Conservation (phyloP, 37 sponge, comb jelly and placozoan species). For the Haliclona indistincta region DNA sequence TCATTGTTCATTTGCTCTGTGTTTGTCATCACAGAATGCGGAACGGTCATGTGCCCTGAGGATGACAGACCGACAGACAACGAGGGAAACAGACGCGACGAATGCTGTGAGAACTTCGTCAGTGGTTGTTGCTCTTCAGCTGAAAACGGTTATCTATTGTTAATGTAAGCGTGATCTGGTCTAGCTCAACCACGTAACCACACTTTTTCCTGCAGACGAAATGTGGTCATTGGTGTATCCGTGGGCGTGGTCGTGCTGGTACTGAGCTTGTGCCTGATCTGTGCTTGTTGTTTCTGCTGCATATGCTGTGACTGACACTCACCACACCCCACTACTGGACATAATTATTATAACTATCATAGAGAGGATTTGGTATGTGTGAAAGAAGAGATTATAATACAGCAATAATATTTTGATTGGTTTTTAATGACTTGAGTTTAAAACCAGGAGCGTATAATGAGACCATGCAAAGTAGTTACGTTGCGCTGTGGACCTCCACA, state of each 20-base stretch:
- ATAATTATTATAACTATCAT: too few species aligned
- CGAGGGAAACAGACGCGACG: neutral
- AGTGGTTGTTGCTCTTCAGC: slow-evolving; percentile 27
- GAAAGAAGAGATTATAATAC: too few species aligned
- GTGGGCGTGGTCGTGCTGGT: slow-evolving; percentile 7
- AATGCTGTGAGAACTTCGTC: slow-evolving; percentile 37
- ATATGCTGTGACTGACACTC: slow-evolving; percentile 10
- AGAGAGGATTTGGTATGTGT: too few species aligned
- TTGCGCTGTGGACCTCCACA: too few species aligned
- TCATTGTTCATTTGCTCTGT: neutral
- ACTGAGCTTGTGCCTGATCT: neutral
- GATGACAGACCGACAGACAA: neutral
- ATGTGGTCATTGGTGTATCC: slow-evolving; percentile 14
- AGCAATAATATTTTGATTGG: too few species aligned
- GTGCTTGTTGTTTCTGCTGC: slow-evolving; percentile 1
- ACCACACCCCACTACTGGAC: too few species aligned
- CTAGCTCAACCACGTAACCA: neutral
- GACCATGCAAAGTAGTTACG: too few species aligned
- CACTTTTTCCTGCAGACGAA: neutral
- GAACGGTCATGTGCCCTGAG: neutral
- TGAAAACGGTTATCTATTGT: slow-evolving; percentile 2
- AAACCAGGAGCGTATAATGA: too few species aligned
- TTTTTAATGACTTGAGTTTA: too few species aligned
- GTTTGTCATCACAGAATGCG: neutral
- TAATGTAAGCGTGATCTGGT: slow-evolving; percentile 7